Conservation (phyloP, 2,888 invertebrate genomes). For the Epicampocera succincta region DNA sequence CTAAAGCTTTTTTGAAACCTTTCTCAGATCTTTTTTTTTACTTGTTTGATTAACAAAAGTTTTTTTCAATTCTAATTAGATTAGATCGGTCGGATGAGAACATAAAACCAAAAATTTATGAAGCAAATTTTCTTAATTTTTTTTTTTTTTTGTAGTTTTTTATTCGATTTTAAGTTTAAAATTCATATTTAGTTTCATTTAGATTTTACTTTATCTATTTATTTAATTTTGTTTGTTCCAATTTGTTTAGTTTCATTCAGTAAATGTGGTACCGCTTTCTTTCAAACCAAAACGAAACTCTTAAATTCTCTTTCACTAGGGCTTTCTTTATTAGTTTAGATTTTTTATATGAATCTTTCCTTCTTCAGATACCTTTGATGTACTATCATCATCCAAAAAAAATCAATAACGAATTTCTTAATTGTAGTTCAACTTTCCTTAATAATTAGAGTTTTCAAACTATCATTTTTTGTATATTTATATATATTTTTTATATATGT, state of each 20-base stretch:
- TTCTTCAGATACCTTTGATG: conserved; percentile 69
- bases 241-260: conserved; percentile 35
- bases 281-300: conserved; percentile 29
- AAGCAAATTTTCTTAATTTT: too few relatives aligned
- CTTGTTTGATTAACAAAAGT: conserved; percentile 12
- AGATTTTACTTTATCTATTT: too few relatives aligned
- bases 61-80: conserved; percentile 51
- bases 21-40: conserved; percentile 9
- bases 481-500: conserved; percentile 22
- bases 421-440: conserved; percentile 65
- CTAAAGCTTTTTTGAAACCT: conserved; percentile 61
- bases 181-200: conserved; percentile 29
- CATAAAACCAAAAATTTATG: conserved; percentile 3
- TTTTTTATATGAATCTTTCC: conserved; percentile 61
- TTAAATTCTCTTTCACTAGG: conserved; percentile 53
- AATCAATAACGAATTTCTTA: conserved; percentile 39
- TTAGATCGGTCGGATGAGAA: conserved; percentile 61
- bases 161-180: conserved; percentile 43
- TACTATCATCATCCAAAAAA: conserved; percentile 57
- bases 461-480: conserved; percentile 45
- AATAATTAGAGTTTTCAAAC: conserved; percentile 62
- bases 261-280: conserved; percentile 66
- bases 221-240: conserved; percentile 3
- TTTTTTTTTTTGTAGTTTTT: conserved; percentile 52
- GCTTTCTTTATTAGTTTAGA: conserved; percentile 61